Base-by-base conservation (phyloP, 2,113 vertebrate genomes). In the Mus pahari region DNA sequence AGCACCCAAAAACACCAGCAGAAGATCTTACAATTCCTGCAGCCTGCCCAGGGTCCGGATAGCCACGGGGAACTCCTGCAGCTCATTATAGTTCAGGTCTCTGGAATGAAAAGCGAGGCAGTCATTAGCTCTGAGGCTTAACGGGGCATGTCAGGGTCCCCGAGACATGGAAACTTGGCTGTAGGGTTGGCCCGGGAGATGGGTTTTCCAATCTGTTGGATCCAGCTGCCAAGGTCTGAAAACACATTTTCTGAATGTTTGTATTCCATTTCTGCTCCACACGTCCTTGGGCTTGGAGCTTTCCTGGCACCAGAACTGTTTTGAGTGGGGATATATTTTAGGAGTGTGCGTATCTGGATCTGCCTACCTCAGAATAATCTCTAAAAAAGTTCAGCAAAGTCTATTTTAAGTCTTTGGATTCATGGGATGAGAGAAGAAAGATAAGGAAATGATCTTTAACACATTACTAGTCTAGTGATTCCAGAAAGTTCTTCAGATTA, bases 51-150 rank as follows among this genome's bases (percentile, higher is more conserved):
- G 98, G 0, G 99, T 99, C 97, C 98, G 99, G 98, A 99, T 99
- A 91, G 99, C 99, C 97, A 98, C 96, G 0, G 99, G 99, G 97
- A 99, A 99, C 98, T 99, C 99, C 98, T 98, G 98, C 95, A 99
- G 98, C 97, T 99, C 98, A 24, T 99, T 99, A 98, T 99, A 99
- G 98, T 99, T 99, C 97, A 99, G 98, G 98, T 99, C 99, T 95
- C 99, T 99, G 98, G 84, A 98, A 98, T 64, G 92, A 45, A 96
- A 96, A 94, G 94, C 93, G 96, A 96, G 96, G 60, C 42, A 28
- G 84, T 96, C 86, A 96, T 97, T 97, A 97, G 71, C 33, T 0
- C 1, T 93, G 93, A 88, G 97, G 48, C 94, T 92, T 92, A 82
- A 5, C 12, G 0, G 3, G 55, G 60, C 74, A 93, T 48, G 78